Evolutionary conservation across 2,113 vertebrate species (phyloP).

Genomic region (Dinomys branickii): DNA sequence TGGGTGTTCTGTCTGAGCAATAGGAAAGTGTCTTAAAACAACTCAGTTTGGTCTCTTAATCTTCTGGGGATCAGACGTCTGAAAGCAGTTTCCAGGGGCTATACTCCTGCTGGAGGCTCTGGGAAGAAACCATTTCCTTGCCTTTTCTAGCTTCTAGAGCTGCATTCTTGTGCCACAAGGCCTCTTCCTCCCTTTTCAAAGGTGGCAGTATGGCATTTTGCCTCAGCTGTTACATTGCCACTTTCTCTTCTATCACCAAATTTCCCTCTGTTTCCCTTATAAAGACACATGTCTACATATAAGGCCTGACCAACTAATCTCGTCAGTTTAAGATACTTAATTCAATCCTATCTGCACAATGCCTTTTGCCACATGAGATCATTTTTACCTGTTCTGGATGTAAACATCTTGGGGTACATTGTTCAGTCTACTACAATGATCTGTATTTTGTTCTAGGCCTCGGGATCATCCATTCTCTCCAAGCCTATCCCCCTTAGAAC

Average conservation of each 20-base stretch:
- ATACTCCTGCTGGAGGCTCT: background rate
- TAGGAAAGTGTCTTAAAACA: background rate
- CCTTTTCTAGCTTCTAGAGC: background rate
- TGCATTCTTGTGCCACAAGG: background rate
- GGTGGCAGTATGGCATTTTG: background rate
- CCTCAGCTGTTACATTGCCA: background rate
- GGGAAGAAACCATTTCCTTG: background rate
- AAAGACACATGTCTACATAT: background rate
- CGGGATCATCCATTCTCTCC: background rate
- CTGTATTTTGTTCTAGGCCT: background rate
- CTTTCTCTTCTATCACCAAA: background rate
- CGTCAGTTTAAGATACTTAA: background rate
- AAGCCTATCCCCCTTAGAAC: background rate
- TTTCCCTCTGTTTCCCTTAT: background rate
- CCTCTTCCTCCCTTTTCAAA: background rate
- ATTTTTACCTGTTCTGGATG: background rate
- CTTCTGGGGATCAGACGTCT: background rate
- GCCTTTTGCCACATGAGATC: background rate
- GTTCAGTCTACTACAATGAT: background rate
- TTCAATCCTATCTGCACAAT: background rate
- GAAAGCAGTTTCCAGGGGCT: background rate
- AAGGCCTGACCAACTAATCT: background rate
- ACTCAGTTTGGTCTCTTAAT: background rate
- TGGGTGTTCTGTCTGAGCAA: background rate
- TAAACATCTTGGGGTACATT: background rate